A percentile compares a stretch with the other conserved stretches of the same genome.
phyloP scores from a whole-genome alignment of 2,888 invertebrate species.

The Nymphalis polychloros region DNA sequence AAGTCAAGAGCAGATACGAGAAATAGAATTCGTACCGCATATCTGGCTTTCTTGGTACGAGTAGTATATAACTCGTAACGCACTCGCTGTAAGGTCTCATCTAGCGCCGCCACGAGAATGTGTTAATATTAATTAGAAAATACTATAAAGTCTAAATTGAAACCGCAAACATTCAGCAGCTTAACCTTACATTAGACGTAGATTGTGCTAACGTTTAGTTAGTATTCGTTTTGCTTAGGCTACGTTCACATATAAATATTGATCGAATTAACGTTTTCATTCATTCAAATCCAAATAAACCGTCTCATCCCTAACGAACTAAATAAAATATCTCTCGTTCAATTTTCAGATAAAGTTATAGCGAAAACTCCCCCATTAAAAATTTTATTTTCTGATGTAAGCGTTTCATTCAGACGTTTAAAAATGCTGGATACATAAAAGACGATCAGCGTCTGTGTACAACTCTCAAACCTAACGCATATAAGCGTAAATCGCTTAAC shows the following conservation, averaged over 20 bases:
- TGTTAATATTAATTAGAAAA: conserved; percentile 10
- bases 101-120: too few relatives aligned
- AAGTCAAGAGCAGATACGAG: too few relatives aligned
- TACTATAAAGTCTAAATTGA: conserved; percentile 5
- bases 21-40: too few relatives aligned
- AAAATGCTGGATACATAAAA: conserved; percentile 14
- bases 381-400: conserved; percentile 3
- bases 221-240: neutral
- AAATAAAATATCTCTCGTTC: neutral
- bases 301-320: too few relatives aligned
- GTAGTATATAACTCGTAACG: too few relatives aligned
- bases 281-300: too few relatives aligned
- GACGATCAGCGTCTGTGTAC: conserved; percentile 11
- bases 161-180: neutral
- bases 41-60: too few relatives aligned
- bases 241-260: neutral
- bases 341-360: neutral
- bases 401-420: conserved; percentile 4
- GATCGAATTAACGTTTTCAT: too few relatives aligned
- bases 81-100: too few relatives aligned
- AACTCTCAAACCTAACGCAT: conserved; percentile 15
- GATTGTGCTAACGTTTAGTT: neutral
- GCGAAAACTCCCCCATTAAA: neutral
- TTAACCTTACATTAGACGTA: conserved; percentile 13
- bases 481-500: conserved; percentile 24